Conservation (phyloP, 2,888 invertebrate species). For the Erpobdella octoculata region DNA sequence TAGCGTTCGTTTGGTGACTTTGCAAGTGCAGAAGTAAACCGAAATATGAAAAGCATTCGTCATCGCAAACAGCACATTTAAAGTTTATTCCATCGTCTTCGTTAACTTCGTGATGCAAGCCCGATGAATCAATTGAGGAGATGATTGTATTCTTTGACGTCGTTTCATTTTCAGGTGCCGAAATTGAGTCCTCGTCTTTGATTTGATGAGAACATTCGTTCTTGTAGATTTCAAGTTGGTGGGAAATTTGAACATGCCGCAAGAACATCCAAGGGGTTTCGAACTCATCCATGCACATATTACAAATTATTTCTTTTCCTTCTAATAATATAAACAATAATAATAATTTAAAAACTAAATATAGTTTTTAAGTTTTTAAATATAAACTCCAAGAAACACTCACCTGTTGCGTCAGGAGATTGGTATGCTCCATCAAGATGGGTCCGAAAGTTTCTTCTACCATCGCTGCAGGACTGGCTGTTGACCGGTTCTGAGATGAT, state of each 20-base stretch:
- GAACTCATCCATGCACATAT: neutral
- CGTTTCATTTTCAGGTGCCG: neutral
- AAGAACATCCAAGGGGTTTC: constrained; percentile 5
- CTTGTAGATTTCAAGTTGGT: constrained; percentile 15
- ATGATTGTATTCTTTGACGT: too few relatives aligned
- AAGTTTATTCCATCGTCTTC: neutral
- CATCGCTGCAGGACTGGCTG: too few relatives aligned
- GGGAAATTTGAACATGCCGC: constrained; percentile 12
- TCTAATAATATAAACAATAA: neutral
- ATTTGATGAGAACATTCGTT: neutral
- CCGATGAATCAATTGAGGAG: neutral
- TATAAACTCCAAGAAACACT: too few relatives aligned
- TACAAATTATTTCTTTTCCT: constrained; percentile 6
- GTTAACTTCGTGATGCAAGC: neutral
- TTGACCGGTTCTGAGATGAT: too few relatives aligned
- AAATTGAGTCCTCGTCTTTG: neutral
- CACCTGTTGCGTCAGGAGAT: too few relatives aligned
- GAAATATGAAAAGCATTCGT: constrained; percentile 10
- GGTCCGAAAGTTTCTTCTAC: too few relatives aligned
- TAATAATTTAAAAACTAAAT: neutral
- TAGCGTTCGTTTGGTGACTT: neutral
- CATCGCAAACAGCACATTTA: constrained; percentile 8
- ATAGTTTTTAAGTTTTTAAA: too few relatives aligned
- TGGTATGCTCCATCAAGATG: too few relatives aligned
- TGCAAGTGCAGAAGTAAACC: constrained; percentile 19